Base-by-base conservation (phyloP, 2,888 invertebrate genomes). In the Sesia bembeciformis region DNA sequence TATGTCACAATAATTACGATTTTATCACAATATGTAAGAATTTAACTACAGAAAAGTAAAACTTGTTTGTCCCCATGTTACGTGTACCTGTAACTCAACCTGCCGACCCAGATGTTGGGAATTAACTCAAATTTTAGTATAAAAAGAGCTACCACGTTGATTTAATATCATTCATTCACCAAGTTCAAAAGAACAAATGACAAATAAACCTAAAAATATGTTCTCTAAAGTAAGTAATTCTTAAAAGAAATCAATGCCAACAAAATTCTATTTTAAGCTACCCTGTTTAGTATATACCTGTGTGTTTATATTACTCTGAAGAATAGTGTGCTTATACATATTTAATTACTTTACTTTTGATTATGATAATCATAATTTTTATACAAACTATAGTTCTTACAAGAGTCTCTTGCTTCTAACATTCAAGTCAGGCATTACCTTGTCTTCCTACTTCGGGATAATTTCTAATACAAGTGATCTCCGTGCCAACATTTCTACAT, bases 181-280 rank as follows among this genome's bases (percentile, higher is more conserved):
- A 58, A 62, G 60, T 62, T 64, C 60, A 64, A 55, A 60, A 61
- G 58, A 64, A 62, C 63, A 64, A 63, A 68, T 58, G 38, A 59
- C 58, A 56, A 59, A 4, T 59, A 51, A 46, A 41, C 40, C 4
- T 51, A 52, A n/a, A 51, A 72, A 70, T 53, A 80, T 81, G 78
- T 67, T 72, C 57, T 67, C 62, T 41, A 76, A 74, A 72, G 80
- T 80, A 57, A 74, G 75, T 67, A 56, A 40, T 51, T 50, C 3
- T 54, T 46, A n/a, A 50, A 53, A 54, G n/a, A 23, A 55, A 53
- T 41, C 51, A 59, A 54, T 55, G 46, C 46, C 23, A 23, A 23
- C 23, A 23, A 23, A 23, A 23, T 23, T 23, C 23, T 23, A 23
- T 23, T 23, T 23, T 23, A 23, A 23, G 23, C 2, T 23, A 23